These are phyloP conservation scores for Zaprionus kolodkinae DNA, from an alignment of 1,140 invertebrate species.

Conservation along the genomic window DNA sequence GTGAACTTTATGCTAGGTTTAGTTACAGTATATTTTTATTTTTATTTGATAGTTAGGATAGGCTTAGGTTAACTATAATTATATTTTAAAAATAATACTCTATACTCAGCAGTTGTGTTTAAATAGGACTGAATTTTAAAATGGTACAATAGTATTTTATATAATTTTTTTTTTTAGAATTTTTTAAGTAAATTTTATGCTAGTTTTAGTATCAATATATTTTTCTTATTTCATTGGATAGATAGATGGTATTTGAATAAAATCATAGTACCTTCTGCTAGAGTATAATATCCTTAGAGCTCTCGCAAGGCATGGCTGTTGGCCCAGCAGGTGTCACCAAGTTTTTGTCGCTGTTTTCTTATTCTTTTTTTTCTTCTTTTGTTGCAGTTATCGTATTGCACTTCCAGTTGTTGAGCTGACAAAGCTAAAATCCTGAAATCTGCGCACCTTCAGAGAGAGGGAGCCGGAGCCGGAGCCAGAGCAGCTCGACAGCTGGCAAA, in stretches of 20 bases:
- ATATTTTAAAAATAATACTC: too few relatives aligned
- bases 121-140: too few relatives aligned
- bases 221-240: too few relatives aligned
- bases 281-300: background rate
- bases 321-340: slow-evolving; percentile 29
- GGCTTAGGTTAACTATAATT: too few relatives aligned
- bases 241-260: background rate
- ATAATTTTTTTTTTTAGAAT: too few relatives aligned
- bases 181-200: too few relatives aligned
- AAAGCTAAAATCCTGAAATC: slow-evolving; percentile 44
- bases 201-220: too few relatives aligned
- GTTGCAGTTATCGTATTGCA: slow-evolving; percentile 55
- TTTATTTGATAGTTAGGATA: too few relatives aligned
- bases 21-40: too few relatives aligned
- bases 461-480: background rate
- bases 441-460: slow-evolving; percentile 1
- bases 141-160: too few relatives aligned
- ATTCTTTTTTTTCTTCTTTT: slow-evolving; percentile 5
- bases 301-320: background rate
- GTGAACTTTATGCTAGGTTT: too few relatives aligned
- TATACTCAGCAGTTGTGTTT: too few relatives aligned
- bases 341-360: slow-evolving; percentile 12
- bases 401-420: slow-evolving; percentile 36
- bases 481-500: slow-evolving; percentile 23
- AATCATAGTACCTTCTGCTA: background rate